A percentile compares a stretch with the other conserved stretches of the same genome.
phyloP scores from a whole-genome alignment of 2,113 vertebrate genomes.

The Puntigrus tetrazona region DNA sequence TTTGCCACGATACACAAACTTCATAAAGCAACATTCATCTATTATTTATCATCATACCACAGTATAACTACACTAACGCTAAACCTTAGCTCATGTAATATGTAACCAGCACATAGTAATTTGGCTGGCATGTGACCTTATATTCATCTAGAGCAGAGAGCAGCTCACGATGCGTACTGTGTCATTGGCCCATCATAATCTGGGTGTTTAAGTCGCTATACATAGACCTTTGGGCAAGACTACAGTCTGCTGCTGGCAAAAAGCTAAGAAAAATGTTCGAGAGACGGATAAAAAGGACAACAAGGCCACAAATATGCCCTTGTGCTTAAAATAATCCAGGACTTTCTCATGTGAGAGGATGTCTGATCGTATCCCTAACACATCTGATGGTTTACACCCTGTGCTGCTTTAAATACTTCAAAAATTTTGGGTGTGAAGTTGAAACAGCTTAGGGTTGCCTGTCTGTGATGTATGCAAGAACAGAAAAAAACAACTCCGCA shows the following conservation, averaged over 20 bases:
- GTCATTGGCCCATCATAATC: constrained; percentile 36
- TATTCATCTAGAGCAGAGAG: constrained; percentile 25
- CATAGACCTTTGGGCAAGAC: constrained; percentile 5
- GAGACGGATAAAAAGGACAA: constrained; percentile 20
- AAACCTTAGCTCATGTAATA: neutral
- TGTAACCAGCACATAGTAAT: constrained; percentile 32
- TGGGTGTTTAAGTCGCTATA: constrained; percentile 35
- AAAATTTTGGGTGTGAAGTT: neutral
- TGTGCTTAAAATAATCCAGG: constrained; percentile 35
- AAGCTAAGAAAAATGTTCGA: constrained; percentile 33
- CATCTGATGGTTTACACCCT: constrained; percentile 4
- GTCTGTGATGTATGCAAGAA: neutral
- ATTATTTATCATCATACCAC: neutral
- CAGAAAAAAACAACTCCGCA: neutral
- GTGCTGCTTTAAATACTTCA: neutral
- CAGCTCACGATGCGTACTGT: constrained; percentile 16
- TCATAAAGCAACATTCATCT: neutral
- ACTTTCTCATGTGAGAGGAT: constrained; percentile 17
- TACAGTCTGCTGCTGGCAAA: constrained; percentile 39
- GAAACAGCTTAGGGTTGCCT: neutral
- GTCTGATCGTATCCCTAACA: neutral
- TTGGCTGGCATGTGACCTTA: constrained; percentile 23
- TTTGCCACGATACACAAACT: constrained; percentile 6
- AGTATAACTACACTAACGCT: neutral
- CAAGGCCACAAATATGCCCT: constrained; percentile 43